These are phyloP conservation scores for Orbicella faveolata DNA, from an alignment of 64 coral and sea anemone genomes.

Conservation along the genomic window DNA sequence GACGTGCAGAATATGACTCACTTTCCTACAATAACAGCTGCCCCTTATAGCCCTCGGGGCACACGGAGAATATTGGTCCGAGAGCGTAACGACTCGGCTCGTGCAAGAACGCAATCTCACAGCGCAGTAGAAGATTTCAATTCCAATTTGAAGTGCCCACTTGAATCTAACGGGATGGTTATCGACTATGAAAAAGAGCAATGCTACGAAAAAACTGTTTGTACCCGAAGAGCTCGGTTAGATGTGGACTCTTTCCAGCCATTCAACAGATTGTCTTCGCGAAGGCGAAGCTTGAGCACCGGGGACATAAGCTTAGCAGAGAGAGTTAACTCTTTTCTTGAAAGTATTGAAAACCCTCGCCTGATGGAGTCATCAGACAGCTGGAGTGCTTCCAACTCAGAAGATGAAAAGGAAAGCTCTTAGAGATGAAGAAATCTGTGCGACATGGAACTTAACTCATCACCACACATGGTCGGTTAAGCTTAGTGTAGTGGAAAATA, in stretches of 20 bases:
- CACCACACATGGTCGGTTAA: too few relatives aligned
- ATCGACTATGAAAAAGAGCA: neutral
- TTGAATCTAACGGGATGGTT: neutral
- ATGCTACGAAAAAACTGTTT: neutral
- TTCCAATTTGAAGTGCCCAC: neutral
- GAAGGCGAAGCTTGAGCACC: neutral
- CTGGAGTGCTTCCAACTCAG: neutral
- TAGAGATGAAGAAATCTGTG: neutral
- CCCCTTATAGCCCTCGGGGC: neutral
- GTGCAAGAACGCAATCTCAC: neutral
- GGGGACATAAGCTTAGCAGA: neutral
- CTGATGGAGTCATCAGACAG: neutral
- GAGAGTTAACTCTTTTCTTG: constrained; percentile 35
- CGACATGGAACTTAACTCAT: neutral
- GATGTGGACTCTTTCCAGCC: neutral
- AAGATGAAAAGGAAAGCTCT: neutral
- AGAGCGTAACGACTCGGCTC: neutral
- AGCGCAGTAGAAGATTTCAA: neutral
- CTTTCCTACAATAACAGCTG: neutral
- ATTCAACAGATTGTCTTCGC: neutral
- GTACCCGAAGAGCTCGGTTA: neutral
- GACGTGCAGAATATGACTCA: neutral
- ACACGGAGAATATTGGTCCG: neutral
- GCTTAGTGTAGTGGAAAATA: too few relatives aligned
- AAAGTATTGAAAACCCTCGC: neutral